Evolutionary conservation across 2,797 vertebrate species (phyloP).

Genomic region (Thripadectes ignobilis): DNA sequence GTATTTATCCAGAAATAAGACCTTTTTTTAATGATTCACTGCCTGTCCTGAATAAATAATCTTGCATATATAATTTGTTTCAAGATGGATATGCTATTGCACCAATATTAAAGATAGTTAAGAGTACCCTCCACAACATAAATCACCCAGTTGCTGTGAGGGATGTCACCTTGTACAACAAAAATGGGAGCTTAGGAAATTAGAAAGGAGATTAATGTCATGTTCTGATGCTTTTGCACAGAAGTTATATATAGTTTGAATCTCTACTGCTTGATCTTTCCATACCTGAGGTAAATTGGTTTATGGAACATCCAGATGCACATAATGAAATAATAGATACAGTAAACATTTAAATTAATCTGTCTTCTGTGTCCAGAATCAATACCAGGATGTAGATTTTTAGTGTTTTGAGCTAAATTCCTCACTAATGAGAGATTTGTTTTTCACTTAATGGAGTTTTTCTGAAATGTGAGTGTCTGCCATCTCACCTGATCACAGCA

Average conservation of each 20-base stretch:
- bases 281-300: conserved; percentile 15
- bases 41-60: conserved; percentile 38
- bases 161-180: conserved; percentile 39
- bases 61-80: background rate
- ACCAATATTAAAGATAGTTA: conserved; percentile 59
- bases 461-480: background rate
- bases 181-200: conserved; percentile 47
- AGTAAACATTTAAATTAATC: conserved; percentile 46
- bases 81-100: conserved; percentile 44
- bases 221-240: conserved; percentile 32
- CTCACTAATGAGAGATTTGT: background rate
- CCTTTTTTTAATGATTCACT: conserved; percentile 6
- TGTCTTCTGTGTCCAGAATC: background rate
- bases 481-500: background rate
- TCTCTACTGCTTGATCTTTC: conserved; percentile 10
- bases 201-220: conserved; percentile 59
- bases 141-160: conserved; percentile 49
- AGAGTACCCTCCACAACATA: conserved; percentile 35
- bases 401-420: background rate
- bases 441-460: background rate
- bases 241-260: conserved; percentile 15
- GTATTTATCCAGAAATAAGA: conserved; percentile 17
- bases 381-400: background rate
- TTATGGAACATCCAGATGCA: conserved; percentile 14
- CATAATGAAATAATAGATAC: conserved; percentile 23